These are phyloP conservation scores for Phortica okadai DNA, from an alignment of 2,888 invertebrate genomes.

Conservation along the genomic window DNA sequence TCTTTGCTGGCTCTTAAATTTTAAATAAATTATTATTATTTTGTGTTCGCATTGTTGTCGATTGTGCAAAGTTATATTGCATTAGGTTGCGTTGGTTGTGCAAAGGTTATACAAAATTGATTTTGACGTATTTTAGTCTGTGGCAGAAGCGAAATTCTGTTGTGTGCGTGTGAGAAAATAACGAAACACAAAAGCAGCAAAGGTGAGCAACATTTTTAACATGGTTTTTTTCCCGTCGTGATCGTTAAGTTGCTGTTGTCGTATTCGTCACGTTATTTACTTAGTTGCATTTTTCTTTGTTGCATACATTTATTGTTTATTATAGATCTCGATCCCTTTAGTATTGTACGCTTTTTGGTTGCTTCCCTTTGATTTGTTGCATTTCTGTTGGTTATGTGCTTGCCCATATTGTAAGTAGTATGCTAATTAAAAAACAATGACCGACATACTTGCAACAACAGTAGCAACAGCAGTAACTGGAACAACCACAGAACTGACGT, in stretches of 20 bases:
- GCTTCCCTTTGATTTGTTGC: slow-evolving; percentile 54
- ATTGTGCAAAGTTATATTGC: too few relatives aligned
- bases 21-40: slow-evolving; percentile 4
- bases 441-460: slow-evolving; percentile 38
- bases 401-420: slow-evolving; percentile 50
- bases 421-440: slow-evolving; percentile 45
- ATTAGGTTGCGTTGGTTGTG: too few relatives aligned
- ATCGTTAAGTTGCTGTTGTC: not conserved
- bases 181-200: not conserved
- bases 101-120: too few relatives aligned
- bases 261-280: slow-evolving; percentile 6
- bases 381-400: slow-evolving; percentile 59
- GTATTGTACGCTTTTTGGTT: slow-evolving; percentile 44
- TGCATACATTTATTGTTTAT: not conserved
- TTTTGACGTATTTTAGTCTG: not conserved
- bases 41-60: not conserved
- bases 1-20: not conserved
- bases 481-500: slow-evolving; percentile 19
- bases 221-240: not conserved
- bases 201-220: slow-evolving; percentile 14
- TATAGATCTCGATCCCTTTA: slow-evolving; percentile 1
- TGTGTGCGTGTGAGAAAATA: not conserved
- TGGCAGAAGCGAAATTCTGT: not conserved
- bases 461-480: slow-evolving; percentile 30
- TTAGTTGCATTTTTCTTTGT: not conserved